Evolutionary conservation across 2,113 vertebrate species (phyloP).

Genomic region (Isurus oxyrinchus): DNA sequence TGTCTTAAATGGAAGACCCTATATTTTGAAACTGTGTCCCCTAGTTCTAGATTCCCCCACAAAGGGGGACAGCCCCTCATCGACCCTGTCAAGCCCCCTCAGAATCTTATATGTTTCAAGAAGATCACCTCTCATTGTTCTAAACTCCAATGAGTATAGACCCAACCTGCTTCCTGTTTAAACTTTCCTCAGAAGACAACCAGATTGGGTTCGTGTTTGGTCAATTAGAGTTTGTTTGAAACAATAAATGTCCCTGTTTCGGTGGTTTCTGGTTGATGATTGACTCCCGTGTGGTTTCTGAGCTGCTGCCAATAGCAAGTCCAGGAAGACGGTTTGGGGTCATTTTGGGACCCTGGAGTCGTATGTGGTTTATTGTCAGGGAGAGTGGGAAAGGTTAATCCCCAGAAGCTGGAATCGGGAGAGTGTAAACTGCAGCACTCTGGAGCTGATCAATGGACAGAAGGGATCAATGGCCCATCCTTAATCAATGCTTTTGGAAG

Average conservation of each 20-base stretch:
- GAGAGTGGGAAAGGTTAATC: background rate
- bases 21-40: no score
- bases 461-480: background rate
- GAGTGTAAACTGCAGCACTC: background rate
- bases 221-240: no score
- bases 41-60: no score
- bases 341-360: background rate
- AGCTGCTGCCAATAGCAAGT: background rate
- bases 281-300: background rate
- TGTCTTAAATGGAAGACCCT: no score
- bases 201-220: background rate
- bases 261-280: background rate
- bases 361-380: background rate
- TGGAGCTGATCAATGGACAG: background rate
- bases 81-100: background rate
- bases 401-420: background rate
- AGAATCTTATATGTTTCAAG: background rate
- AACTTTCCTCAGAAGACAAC: background rate
- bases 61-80: background rate
- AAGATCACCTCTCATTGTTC: background rate
- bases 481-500: background rate
- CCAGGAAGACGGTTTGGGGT: background rate
- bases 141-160: background rate
- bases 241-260: no score
- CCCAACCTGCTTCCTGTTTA: background rate